phyloP scores from a whole-genome alignment of 2,888 invertebrate species.

The Saturnia japonica region DNA sequence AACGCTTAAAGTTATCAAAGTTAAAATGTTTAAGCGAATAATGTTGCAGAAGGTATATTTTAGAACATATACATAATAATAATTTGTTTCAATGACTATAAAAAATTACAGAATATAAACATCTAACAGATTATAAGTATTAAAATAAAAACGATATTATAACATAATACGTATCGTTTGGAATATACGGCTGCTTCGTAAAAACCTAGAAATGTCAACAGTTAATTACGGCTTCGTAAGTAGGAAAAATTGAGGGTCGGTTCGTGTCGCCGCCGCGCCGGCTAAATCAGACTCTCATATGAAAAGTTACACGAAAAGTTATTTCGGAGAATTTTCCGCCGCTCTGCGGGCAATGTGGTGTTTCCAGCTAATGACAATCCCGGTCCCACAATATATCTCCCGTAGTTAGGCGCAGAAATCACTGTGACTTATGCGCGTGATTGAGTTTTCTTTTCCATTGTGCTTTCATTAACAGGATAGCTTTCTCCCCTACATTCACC shows the following conservation, averaged over 20 bases:
- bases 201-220: conserved; percentile 15
- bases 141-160: neutral
- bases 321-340: conserved; percentile 60
- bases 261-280: conserved; percentile 37
- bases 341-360: conserved; percentile 57
- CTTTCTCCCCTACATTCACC: conserved; percentile 64
- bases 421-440: conserved; percentile 75
- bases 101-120: neutral
- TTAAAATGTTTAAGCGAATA: conserved; percentile 23
- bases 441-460: conserved; percentile 80
- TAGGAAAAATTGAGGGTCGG: conserved; percentile 39
- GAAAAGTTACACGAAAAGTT: conserved; percentile 64
- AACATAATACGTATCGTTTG: neutral
- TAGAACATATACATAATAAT: neutral
- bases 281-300: conserved; percentile 64
- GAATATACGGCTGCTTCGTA: neutral
- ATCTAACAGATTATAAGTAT: neutral
- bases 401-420: conserved; percentile 79
- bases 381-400: conserved; percentile 71
- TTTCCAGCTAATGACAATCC: conserved; percentile 71
- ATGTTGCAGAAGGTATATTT: conserved; percentile 4
- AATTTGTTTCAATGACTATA: neutral
- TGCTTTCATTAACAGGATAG: conserved; percentile 77
- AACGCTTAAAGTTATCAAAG: conserved; percentile 39
- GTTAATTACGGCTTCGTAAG: conserved; percentile 24